These are phyloP conservation scores for Leptopterna dolabrata DNA, from an alignment of 2,888 invertebrate species.

Conservation along the genomic window DNA sequence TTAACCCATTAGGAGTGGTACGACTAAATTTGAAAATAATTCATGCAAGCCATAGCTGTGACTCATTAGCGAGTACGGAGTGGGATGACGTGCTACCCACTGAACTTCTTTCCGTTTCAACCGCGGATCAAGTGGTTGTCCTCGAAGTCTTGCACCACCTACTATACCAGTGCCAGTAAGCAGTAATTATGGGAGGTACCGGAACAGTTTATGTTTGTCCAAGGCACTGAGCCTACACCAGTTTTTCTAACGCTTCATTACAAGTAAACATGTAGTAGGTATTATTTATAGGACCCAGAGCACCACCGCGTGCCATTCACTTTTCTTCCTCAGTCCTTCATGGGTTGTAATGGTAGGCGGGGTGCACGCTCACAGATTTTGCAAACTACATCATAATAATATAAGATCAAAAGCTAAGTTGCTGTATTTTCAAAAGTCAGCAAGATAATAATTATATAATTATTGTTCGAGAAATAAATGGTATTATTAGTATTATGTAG, in stretches of 20 bases:
- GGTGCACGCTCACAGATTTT: too few relatives aligned
- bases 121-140: conserved; percentile 15
- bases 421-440: too few relatives aligned
- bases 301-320: neutral
- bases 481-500: too few relatives aligned
- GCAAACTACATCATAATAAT: too few relatives aligned
- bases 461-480: too few relatives aligned
- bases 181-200: neutral
- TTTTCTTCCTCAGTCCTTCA: neutral
- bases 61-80: neutral
- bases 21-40: too few relatives aligned
- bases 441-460: too few relatives aligned
- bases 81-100: conserved; percentile 34
- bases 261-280: neutral
- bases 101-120: neutral
- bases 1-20: too few relatives aligned
- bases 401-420: too few relatives aligned
- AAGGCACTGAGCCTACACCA: neutral
- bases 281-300: neutral
- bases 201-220: neutral
- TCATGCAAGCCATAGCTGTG: too few relatives aligned
- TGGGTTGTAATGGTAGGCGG: neutral
- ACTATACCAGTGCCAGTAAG: neutral
- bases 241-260: neutral
- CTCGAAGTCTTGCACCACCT: neutral